A percentile compares a stretch with the other conserved stretches of the same genome.
Evolutionary conservation across 2,797 vertebrate species (phyloP).

Genomic region (Dermochelys coriacea): DNA sequence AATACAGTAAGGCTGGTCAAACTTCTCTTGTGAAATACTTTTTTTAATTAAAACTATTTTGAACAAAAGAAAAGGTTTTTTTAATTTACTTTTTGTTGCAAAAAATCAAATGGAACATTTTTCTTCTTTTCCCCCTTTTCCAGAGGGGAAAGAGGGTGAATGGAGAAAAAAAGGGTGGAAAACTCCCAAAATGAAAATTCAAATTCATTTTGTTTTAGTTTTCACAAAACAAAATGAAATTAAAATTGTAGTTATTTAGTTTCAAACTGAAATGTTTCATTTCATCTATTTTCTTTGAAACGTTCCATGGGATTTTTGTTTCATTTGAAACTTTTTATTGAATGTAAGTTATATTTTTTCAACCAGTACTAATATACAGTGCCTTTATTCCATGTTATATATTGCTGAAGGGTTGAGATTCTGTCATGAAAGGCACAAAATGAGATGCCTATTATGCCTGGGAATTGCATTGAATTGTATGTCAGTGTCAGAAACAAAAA

Average conservation of each 20-base stretch:
- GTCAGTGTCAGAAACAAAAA: neutral
- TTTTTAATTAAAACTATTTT: neutral
- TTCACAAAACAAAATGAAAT: neutral
- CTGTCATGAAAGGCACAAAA: neutral
- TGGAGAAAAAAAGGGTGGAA: neutral
- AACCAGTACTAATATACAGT: neutral
- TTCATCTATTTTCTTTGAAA: neutral
- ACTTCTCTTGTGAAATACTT: neutral
- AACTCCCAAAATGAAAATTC: neutral
- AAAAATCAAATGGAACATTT: neutral
- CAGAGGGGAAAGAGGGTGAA: fast-evolving
- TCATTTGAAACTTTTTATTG: neutral
- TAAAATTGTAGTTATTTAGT: neutral
- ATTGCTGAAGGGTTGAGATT: neutral
- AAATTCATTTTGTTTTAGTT: neutral
- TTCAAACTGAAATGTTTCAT: neutral
- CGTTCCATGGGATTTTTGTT: neutral
- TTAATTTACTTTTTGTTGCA: neutral
- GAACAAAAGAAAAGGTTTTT: neutral
- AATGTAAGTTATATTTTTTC: neutral
- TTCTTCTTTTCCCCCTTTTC: neutral
- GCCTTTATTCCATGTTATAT: neutral
- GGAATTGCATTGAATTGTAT: neutral
- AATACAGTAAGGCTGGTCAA: fast-evolving
- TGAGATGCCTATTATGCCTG: neutral